These are phyloP conservation scores for Misgurnus anguillicaudatus DNA, from an alignment of 2,113 vertebrate genomes.

Conservation along the genomic window DNA sequence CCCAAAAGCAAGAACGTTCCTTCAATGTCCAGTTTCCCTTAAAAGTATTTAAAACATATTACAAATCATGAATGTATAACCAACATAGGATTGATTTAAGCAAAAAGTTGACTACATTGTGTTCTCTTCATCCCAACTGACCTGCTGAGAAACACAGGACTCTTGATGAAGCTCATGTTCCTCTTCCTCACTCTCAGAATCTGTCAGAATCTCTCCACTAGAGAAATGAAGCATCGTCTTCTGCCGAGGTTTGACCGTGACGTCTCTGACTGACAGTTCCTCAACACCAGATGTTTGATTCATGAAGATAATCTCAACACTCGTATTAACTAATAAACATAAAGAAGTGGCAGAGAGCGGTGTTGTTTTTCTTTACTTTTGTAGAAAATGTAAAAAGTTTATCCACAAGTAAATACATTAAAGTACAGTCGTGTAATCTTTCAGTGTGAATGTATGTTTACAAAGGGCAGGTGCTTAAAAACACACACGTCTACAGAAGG, in stretches of 20 bases:
- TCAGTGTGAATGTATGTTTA: conserved; percentile 18
- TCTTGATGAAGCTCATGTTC: conserved; percentile 32
- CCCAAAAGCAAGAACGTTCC: conserved; percentile 57
- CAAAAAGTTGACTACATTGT: background rate
- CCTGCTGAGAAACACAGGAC: background rate
- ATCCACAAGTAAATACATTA: background rate
- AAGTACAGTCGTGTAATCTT: no score
- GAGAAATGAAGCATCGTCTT: conserved; percentile 77
- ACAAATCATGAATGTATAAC: background rate
- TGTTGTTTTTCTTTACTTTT: no score
- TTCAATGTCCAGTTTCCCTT: conserved; percentile 64
- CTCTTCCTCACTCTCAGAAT: conserved; percentile 66
- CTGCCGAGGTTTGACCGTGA: conserved; percentile 20
- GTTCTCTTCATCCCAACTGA: no score
- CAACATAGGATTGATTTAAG: no score
- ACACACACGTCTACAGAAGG: background rate
- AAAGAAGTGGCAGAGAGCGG: no score
- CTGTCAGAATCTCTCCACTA: conserved; percentile 76
- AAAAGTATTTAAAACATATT: conserved; percentile 6
- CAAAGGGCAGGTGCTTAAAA: conserved; percentile 8
- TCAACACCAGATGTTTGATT: background rate
- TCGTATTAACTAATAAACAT: background rate
- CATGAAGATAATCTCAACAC: background rate
- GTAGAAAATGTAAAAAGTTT: no score
- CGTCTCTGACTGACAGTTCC: conserved; percentile 42